Evolutionary conservation across 35 echinoderm and acorn worm genomes (phyloP), one percentile per base, ranked within the genome.

Genomic region (Acanthaster planci): DNA sequence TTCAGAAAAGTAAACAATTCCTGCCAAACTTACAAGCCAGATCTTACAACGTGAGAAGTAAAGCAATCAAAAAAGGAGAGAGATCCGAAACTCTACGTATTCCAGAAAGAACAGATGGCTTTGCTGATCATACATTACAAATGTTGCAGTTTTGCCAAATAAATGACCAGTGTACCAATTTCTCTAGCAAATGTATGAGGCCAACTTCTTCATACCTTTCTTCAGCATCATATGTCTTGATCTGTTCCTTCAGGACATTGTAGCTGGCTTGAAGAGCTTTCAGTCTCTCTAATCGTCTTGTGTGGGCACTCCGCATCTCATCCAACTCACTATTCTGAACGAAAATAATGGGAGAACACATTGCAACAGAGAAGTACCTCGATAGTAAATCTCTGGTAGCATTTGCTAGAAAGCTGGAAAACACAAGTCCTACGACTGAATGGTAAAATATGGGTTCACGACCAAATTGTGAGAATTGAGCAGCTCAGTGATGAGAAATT

Each of bases 181-280:
- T 68, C 17, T 68, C 18, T 35, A 68, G 12, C n/a, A 7, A 9
- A 31, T 77, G n/a, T 5, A 22, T 7, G 4, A 27, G n/a, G 17
- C 4, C n/a, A 77, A 34, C 12, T 37, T 36, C n/a, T 36, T 31
- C 79, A 67, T 35, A 97, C 95, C 82, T 88, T 85, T 93, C 88
- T 51, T 91, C 76, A 21, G 89, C 84, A 60, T 97, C 95, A 72
- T 97, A 97, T 26, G 95, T 97, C 58, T 90, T 88, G 16, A 97
- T 97, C 67, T 97, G 95, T 91, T 97, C 95, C 67, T 84, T 93
- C 17, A 97, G 19, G 0, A 93, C 52, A 55, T 84, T 88, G 79
- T 93, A 90, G 23, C 85, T 80, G 39, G 91, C 78, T 72, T 97
- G 95, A 7, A 97, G 78, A 26, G 85, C 84, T 55, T 88, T 86